Base-by-base conservation (phyloP, 1,140 invertebrate species). In the Drosophila teissieri region DNA sequence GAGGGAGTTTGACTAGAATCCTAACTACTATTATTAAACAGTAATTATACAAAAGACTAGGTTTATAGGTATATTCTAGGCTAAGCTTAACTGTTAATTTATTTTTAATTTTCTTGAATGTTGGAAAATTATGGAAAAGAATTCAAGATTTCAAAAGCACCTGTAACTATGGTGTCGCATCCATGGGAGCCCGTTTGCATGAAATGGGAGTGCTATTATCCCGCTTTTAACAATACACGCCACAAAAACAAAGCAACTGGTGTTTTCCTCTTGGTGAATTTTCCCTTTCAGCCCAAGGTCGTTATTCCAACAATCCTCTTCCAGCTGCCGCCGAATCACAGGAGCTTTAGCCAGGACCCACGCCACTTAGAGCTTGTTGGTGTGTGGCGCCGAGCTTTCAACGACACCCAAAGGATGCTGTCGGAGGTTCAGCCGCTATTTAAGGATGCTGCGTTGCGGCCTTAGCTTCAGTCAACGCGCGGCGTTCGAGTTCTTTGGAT, bases 371-470 rank as follows among this genome's bases (percentile, higher is more conserved):
- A 36, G 53, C 53, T 68, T 45, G 39, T 40, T 39, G 55, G 24
- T 34, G 57, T 37, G 48, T 27, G 36, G 4, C 34, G 27, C 44
- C 15, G 46, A 82, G 83, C 79, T 86, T 88, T 75, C 68, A 63
- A 57, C 78, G 86, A 86, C 45, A 49, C 42, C 46, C 61, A 73
- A 46, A 53, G 76, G 80, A 80, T 77, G 76, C 76, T 89, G 80
- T 10, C 51, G 55, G 24, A 67, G 52, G 45, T 51, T 74, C 57
- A 48, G 61, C 54, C 70, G 48, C 72, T 91, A 91, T 91, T 91
- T 91, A 91, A 91, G 90, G 90, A 91, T 91, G 90, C 76, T 91
- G 86, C 90, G 80, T 82, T 85, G 68, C 73, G 78, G 70, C 64
- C 81, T 91, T 85, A 73, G 75, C 67, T 73, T 84, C 90, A 91